Conservation (phyloP, 2,888 invertebrate species). For the Eupithecia dodoneata region DNA sequence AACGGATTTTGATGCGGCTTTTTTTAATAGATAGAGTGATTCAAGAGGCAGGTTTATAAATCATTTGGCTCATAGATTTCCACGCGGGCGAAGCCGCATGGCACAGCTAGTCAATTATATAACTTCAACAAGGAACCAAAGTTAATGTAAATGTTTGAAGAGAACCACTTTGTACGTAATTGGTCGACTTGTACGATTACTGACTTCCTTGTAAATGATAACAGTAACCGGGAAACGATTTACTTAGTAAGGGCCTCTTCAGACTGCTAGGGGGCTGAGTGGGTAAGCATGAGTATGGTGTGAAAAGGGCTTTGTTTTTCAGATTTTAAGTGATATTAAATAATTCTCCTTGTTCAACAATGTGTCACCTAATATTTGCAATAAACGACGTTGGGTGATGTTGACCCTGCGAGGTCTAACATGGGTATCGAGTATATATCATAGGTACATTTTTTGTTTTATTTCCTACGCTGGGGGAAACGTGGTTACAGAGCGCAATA, state of each 20-base stretch:
- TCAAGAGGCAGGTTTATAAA: no score
- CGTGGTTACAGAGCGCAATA: no score
- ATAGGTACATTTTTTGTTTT: no score
- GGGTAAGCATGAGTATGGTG: neutral
- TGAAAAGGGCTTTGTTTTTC: neutral
- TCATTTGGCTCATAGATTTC: no score
- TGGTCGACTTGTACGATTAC: conserved; percentile 7
- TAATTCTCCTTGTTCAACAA: neutral
- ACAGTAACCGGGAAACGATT: conserved; percentile 7
- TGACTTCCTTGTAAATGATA: conserved; percentile 7
- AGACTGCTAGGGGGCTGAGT: conserved; percentile 11
- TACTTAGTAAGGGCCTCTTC: neutral
- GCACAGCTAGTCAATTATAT: no score
- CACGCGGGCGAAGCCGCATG: no score
- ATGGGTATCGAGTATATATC: no score
- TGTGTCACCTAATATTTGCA: neutral
- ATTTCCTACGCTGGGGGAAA: no score
- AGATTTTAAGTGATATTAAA: neutral
- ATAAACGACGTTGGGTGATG: neutral
- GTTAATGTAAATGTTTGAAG: conserved; percentile 1
- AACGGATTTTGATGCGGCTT: no score
- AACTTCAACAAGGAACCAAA: neutral
- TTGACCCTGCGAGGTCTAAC: neutral
- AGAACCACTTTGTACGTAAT: conserved; percentile 1
- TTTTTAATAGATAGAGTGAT: no score